Percentiles rank a stretch among this genome's conserved stretches.
Evolutionary conservation across 2,113 vertebrate species (phyloP).

Genomic region (Actinemys pallida): DNA sequence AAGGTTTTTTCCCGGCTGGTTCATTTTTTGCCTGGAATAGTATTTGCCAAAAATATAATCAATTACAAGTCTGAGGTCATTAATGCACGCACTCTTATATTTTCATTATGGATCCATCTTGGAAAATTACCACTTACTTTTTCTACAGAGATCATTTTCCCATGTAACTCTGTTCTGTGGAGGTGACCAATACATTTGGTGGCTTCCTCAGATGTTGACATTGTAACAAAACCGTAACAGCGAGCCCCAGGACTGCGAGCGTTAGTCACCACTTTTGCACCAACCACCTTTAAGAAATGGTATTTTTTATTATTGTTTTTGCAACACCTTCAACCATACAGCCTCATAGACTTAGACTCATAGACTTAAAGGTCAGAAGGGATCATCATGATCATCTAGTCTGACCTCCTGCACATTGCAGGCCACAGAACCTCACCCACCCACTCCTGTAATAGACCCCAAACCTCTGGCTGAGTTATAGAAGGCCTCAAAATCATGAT

Average conservation of each 20-base stretch:
- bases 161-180: constrained; percentile 95
- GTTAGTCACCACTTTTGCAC: constrained; percentile 97
- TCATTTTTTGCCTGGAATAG: constrained; percentile 94
- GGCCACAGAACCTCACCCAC: not conserved
- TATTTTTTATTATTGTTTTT: not conserved
- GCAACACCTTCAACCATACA: not conserved
- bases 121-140: constrained; percentile 76
- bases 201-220: constrained; percentile 93
- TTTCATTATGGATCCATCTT: fast-evolving
- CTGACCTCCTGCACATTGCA: not conserved
- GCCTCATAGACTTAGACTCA: not conserved
- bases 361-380: not conserved
- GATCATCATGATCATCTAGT: not conserved
- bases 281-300: constrained; percentile 85
- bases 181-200: constrained; percentile 94
- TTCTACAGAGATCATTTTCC: constrained; percentile 98
- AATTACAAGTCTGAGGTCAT: not conserved
- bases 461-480: not conserved
- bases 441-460: not conserved
- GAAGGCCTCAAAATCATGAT: not conserved
- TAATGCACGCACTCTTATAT: not conserved
- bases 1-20: constrained; percentile 92
- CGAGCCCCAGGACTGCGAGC: constrained; percentile 96
- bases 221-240: constrained; percentile 97
- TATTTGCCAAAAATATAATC: not conserved